These are phyloP conservation scores for Aleiodes leptofemur DNA, from an alignment of 2,888 invertebrate genomes.

Conservation along the genomic window DNA sequence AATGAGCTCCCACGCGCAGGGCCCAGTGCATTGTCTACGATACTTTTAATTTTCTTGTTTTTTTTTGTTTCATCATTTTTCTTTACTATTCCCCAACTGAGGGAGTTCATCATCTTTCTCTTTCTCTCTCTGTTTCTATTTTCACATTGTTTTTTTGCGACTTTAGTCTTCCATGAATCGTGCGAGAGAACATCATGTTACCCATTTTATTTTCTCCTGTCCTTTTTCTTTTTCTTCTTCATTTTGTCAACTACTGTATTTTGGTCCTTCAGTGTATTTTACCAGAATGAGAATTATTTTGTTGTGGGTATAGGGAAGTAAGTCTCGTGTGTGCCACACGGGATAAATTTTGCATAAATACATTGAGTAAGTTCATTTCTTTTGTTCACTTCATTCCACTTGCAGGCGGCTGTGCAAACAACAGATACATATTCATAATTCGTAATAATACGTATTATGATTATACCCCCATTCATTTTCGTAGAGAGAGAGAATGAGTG, in stretches of 20 bases:
- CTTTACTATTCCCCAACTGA: background rate
- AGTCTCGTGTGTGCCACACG: too few species aligned
- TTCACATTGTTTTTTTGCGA: constrained; percentile 22
- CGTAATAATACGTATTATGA: constrained; percentile 29
- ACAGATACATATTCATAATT: constrained; percentile 36
- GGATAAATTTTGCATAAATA: constrained; percentile 13
- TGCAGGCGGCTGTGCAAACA: constrained; percentile 32
- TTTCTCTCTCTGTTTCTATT: constrained; percentile 11
- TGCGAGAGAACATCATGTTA: constrained; percentile 54
- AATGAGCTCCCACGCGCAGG: constrained; percentile 73
- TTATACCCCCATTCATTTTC: background rate
- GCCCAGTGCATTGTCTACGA: constrained; percentile 70
- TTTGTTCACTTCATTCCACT: constrained; percentile 5
- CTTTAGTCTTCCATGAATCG: constrained; percentile 41
- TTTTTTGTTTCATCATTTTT: constrained; percentile 53
- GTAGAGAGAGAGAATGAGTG: background rate
- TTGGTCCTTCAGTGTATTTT: constrained; percentile 11
- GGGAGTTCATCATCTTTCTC: background rate
- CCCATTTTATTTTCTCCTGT: constrained; percentile 49
- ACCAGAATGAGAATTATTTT: constrained; percentile 9
- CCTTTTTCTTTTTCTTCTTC: background rate
- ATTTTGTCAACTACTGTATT: constrained; percentile 5
- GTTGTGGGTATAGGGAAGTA: background rate
- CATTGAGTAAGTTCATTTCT: constrained; percentile 29
- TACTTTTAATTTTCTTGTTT: constrained; percentile 72